Evolutionary conservation across 2,797 vertebrate genomes (phyloP).

Genomic region (Fundulus diaphanus): DNA sequence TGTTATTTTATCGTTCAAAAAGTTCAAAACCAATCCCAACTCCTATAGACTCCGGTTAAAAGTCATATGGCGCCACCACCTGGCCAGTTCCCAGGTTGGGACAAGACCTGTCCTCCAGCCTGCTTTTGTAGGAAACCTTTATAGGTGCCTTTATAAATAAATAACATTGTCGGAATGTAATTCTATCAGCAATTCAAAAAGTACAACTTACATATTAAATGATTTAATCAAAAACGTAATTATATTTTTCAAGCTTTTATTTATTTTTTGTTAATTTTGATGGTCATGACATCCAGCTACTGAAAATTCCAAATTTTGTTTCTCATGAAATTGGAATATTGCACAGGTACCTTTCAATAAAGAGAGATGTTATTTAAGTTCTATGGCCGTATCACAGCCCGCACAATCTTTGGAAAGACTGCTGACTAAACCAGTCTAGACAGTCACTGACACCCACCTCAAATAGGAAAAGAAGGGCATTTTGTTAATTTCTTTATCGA

Average conservation of each 20-base stretch:
- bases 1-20: background rate
- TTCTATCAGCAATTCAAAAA: background rate
- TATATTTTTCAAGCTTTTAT: background rate
- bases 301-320: background rate
- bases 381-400: background rate
- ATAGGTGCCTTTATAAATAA: too few species aligned
- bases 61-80: constrained; percentile 43
- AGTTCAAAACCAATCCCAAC: background rate
- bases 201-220: background rate
- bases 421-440: background rate
- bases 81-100: constrained; percentile 10
- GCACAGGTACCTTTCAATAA: background rate
- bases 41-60: background rate
- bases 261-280: too few species aligned
- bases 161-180: too few species aligned
- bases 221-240: background rate
- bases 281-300: background rate
- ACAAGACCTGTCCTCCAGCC: background rate
- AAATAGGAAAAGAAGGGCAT: background rate
- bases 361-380: background rate
- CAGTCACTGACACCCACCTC: background rate
- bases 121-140: too few species aligned
- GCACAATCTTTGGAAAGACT: background rate
- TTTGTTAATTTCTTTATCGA: background rate
- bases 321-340: background rate